A percentile compares a stretch with the other conserved stretches of the same genome.
These are phyloP conservation scores for Margaritifera margaritifera DNA, from an alignment of 2,888 invertebrate species.

Conservation along the genomic window DNA sequence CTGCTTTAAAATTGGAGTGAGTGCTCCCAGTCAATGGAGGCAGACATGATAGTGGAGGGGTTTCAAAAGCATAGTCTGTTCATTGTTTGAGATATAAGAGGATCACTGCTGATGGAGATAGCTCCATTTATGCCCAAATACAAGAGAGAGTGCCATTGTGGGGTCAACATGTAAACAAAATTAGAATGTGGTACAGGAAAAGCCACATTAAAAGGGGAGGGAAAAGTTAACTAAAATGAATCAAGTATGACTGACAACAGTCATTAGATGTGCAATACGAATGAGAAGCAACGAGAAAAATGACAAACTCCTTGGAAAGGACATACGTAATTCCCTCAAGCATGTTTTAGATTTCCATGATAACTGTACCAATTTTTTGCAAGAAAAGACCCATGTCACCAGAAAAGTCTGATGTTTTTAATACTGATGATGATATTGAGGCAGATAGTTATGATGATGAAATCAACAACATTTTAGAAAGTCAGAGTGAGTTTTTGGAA, in stretches of 20 bases:
- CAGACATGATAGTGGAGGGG: slow-evolving; percentile 28
- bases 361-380: slow-evolving; percentile 24
- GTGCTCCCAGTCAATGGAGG: slow-evolving; percentile 30
- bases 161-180: slow-evolving; percentile 11
- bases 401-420: not conserved
- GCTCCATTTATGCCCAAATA: slow-evolving; percentile 13
- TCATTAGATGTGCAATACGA: slow-evolving; percentile 33
- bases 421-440: not conserved
- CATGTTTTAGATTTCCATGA: too few relatives aligned
- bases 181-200: slow-evolving; percentile 16
- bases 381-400: slow-evolving; percentile 1
- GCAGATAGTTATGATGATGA: not conserved
- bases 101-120: slow-evolving; percentile 32
- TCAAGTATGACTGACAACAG: slow-evolving; percentile 17
- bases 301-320: too few relatives aligned
- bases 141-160: slow-evolving; percentile 19
- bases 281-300: too few relatives aligned
- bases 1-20: slow-evolving; percentile 27
- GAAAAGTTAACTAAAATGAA: slow-evolving; percentile 10
- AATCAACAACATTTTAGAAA: slow-evolving; percentile 9
- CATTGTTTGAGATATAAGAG: slow-evolving; percentile 27
- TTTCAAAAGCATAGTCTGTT: slow-evolving; percentile 18
- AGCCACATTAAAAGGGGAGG: slow-evolving; percentile 18
- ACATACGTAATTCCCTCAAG: too few relatives aligned
- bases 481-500: slow-evolving; percentile 13